Evolutionary conservation across 2,797 vertebrate species (phyloP), one percentile per base, ranked within the genome.

Genomic region (Psittacula echo): DNA sequence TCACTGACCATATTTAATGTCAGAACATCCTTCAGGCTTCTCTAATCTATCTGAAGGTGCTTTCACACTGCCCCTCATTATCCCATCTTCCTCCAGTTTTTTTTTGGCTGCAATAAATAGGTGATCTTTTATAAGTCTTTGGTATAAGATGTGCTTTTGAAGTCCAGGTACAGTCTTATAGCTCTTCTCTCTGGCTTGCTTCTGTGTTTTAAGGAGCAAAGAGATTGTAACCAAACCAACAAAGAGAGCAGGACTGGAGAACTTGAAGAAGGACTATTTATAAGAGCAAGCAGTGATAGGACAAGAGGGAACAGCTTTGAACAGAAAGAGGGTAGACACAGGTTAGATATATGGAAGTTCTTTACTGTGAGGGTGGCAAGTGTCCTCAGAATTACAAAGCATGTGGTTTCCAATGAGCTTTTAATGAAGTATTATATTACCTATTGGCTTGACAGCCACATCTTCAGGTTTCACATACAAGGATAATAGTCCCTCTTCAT

Each of bases 341-440:
- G n/a, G 56, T 24, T 37, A 24, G 23, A 37, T 24, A 37, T 17
- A 60, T 8, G 56, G 56, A 60, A 60, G 56, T 37, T 60, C 56
- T 60, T 37, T 60, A 11, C n/a, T 37, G n/a, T 8, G 23, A 37
- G 15, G n/a, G 56, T 17, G 3, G n/a, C 15, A 22, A 60, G 23
- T 60, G 22, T 17, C n/a, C 23, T 37, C n/a, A 60, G 73, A 80
- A 45, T 67, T 44, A 30, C 19, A 61, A 84, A 78, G 23, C 17
- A 50, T 7, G 9, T 11, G 15, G 78, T 84, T 90, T 81, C 61
- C 41, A 71, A 42, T 24, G 53, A 83, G 27, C 50, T 92, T 88
- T 83, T 62, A 24, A 37, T 34, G 14, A 58, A 67, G 60, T 67
- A 65, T 97, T 97, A 97, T 62, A 62, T 97, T 97, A 98, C 97